Conservation (phyloP, 2,888 invertebrate species). For the Sminthurinus aureus region DNA sequence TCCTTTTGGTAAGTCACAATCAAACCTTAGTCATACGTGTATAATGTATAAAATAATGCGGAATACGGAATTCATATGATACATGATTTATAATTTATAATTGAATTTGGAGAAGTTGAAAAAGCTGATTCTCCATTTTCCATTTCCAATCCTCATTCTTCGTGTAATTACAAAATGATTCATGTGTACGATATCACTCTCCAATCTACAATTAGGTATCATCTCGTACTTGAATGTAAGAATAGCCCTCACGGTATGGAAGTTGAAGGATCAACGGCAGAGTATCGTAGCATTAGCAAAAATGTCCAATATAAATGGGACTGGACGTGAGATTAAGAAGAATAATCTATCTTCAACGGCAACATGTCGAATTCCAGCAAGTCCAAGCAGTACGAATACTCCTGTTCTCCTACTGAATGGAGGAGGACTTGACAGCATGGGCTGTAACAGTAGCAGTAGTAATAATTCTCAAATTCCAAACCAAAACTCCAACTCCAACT, state of each 20-base stretch:
- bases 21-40: no score
- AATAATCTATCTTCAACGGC: conserved; percentile 18
- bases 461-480: no score
- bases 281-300: conserved; percentile 50
- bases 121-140: no score
- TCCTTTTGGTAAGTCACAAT: conserved; percentile 64
- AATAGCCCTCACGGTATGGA: conserved; percentile 75
- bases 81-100: no score
- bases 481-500: no score
- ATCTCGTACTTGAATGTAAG: conserved; percentile 76
- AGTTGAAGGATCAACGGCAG: conserved; percentile 60
- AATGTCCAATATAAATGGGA: conserved; percentile 8
- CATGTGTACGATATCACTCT: no score
- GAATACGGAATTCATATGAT: no score
- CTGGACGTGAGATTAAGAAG: neutral
- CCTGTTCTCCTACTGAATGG: no score
- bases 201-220: conserved; percentile 66
- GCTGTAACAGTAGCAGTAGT: neutral
- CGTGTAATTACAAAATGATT: no score
- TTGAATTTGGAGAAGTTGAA: no score
- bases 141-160: no score
- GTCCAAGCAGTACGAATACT: conserved; percentile 10
- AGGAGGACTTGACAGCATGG: neutral
- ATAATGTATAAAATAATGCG: no score
- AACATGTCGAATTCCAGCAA: conserved; percentile 13